Evolutionary conservation across 2,113 vertebrate genomes (phyloP).

Genomic region (Sylvietta virens): DNA sequence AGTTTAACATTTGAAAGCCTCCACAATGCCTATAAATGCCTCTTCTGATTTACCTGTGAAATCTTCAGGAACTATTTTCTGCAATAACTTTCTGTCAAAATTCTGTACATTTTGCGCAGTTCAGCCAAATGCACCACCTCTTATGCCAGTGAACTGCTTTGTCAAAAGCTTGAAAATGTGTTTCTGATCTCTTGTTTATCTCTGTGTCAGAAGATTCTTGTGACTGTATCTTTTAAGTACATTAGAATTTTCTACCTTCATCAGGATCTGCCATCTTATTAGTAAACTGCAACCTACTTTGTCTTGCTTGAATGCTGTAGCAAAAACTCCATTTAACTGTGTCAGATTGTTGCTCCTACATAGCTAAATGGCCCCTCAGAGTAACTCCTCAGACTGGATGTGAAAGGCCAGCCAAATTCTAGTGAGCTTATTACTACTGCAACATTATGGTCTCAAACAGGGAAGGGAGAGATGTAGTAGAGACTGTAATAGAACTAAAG

Average conservation of each 20-base stretch:
- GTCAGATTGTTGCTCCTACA: fast-evolving
- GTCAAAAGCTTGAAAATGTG: neutral
- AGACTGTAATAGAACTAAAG: neutral
- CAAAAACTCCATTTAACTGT: neutral
- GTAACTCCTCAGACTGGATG: neutral
- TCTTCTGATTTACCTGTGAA: neutral
- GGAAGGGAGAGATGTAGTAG: neutral
- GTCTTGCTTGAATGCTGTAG: neutral
- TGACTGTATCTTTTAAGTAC: neutral
- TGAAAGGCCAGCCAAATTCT: neutral
- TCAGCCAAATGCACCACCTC: neutral
- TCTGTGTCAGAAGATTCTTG: neutral
- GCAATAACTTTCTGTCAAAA: neutral
- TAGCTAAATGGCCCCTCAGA: neutral
- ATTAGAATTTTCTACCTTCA: neutral
- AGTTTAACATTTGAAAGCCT: neutral
- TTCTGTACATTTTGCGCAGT: neutral
- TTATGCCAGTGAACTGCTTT: neutral
- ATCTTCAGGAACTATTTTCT: neutral
- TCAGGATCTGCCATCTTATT: neutral
- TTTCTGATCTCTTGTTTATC: neutral
- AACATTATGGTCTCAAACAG: neutral
- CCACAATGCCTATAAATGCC: neutral
- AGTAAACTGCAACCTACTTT: neutral
- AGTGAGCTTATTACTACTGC: neutral